Percentiles rank a stretch among this genome's conserved stretches.
Evolutionary conservation across 1,140 invertebrate species (phyloP).

Genomic region (Brachionus koreanus): DNA sequence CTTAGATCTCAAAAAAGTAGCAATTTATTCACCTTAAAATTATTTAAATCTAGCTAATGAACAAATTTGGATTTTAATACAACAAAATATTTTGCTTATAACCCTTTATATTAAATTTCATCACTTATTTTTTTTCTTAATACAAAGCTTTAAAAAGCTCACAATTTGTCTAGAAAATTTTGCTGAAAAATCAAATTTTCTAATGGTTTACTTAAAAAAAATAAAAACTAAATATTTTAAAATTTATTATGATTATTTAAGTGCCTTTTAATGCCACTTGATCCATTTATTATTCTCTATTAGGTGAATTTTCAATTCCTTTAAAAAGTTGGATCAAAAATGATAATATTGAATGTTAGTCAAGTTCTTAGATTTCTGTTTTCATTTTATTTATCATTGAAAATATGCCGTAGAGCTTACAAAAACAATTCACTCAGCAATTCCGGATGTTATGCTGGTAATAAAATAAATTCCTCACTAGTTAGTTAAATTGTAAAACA

Average conservation of each 20-base stretch:
- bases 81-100: too few relatives aligned
- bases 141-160: too few relatives aligned
- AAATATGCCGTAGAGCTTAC: background rate
- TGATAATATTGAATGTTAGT: background rate
- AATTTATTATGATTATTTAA: background rate
- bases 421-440: background rate
- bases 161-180: too few relatives aligned
- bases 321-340: background rate
- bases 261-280: background rate
- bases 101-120: too few relatives aligned
- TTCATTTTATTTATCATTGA: background rate
- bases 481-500: background rate
- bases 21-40: too few relatives aligned
- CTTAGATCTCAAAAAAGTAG: too few relatives aligned
- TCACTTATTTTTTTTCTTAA: too few relatives aligned
- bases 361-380: background rate
- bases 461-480: background rate
- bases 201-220: too few relatives aligned
- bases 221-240: background rate
- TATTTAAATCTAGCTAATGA: too few relatives aligned
- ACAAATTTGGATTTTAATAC: too few relatives aligned
- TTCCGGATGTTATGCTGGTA: slow-evolving; percentile 22
- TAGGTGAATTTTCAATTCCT: background rate
- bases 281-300: background rate
- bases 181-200: too few relatives aligned